Evolutionary conservation across 2,113 vertebrate species (phyloP), one percentile per base, ranked within the genome.

Genomic region (Nibea albiflora): DNA sequence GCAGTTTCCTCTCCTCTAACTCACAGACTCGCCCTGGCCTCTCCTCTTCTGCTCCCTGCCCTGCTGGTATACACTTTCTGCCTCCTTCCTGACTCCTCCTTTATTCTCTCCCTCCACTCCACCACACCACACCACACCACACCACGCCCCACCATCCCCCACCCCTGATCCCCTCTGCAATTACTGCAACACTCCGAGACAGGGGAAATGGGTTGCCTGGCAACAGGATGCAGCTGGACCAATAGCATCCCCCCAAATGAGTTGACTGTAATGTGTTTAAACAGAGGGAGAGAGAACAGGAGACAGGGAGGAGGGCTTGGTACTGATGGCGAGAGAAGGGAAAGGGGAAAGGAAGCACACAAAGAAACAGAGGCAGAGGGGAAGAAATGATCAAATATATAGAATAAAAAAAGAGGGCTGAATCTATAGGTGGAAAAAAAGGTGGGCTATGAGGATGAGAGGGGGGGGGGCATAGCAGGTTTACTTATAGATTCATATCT

Each of bases 201-300:
- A 91, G 91, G 93, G 90, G 90, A 93, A 95, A 94, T 82, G 76
- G 89, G 95, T 96, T 95, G 94, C 95, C 90, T 93, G 88, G 95
- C 94, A 96, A 96, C 95, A 95, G 88, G 89, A 95, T 94, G 93
- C 93, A 90, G 88, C 90, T 93, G 88, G 91, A 94, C 92, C 94
- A 95, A 95, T 94, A 90, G 94, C 88, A 91, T 91, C 80, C 88
- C 92, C 92, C 91, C 90, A 90, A 92, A 93, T 90, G 92, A 93
- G 80, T 93, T 94, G 92, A 95, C 85, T 92, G 88, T 95, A 92
- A 95, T 94, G 91, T 90, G 89, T 94, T 94, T 93, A 94, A 95
- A 92, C 93, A 93, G 90, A 87, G 87, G 85, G 88, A 88, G 90
- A 88, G 90, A 86, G 85, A 90, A 89, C 82, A 83, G 80, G 82